Evolutionary conservation across 2,113 vertebrate species (phyloP), one percentile per base, ranked within the genome.

Genomic region (Mobula birostris): DNA sequence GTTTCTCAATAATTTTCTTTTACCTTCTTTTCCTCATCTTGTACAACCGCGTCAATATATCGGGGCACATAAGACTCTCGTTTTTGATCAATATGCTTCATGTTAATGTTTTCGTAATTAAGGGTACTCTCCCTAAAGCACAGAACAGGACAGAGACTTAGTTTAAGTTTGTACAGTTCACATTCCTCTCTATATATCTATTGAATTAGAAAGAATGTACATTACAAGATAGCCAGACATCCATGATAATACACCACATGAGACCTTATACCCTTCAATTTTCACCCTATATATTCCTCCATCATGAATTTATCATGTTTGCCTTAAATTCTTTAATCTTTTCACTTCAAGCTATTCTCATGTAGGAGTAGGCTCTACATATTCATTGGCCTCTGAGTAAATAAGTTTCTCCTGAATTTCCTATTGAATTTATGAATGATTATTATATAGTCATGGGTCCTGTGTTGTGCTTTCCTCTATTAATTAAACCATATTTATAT

Each of bases 91-190:
- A 97, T 95, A 95, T 95, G 97, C 95, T 96, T 96, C 95, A 97
- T 95, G 95, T 97, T 98, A 95, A 97, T 91, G 78, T 98, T 97
- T 96, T 97, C 97, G 95, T 95, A 98, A 94, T 94, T 94, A 63
- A 95, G 68, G 94, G 94, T 63, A 87, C 94, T 95, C 95, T 96
- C 94, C 95, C 97, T 98, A 96, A 76, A 29, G 91, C 21, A 93
- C 21, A 76, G 32, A 19, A 93, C 12, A 48, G 11, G 70, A 36
- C 21, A 56, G 5, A 11, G 15, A 74, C 24, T 93, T 76, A 93
- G n/a, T 19, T 27, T 24, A 1, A 14, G 15, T 90, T 32, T 19
- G 61, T 14, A 32, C 7, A 32, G 6, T 7, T 32, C 27, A 7
- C 8, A 7, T 68, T 32, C 7, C 11, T 32, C 15, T 32, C n/a